These are phyloP conservation scores for Pelagia noctiluca DNA, from an alignment of 30 jellyfish, hydroid and myxozoan species.

Conservation along the genomic window DNA sequence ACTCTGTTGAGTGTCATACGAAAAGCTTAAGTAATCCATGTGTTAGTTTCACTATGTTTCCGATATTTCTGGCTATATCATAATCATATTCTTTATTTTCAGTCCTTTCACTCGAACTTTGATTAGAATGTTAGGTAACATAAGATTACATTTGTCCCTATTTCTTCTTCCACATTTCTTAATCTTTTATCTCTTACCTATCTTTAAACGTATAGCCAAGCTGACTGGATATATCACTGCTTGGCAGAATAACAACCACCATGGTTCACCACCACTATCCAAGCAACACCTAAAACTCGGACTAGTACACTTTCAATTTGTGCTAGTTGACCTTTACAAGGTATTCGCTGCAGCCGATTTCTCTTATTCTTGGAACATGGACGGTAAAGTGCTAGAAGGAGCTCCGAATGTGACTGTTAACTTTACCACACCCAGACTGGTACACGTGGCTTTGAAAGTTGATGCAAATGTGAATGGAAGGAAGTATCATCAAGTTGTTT, in stretches of 20 bases:
- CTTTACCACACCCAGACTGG: constrained; percentile 11
- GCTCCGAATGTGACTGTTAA: constrained; percentile 10
- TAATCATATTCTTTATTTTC: too few species aligned
- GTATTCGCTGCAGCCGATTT: constrained; percentile 37
- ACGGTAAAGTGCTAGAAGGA: constrained; percentile 30
- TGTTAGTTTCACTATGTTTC: too few species aligned
- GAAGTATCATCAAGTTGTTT: constrained; percentile 15
- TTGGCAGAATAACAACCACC: constrained; percentile 44
- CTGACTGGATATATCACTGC: constrained; percentile 56
- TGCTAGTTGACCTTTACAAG: constrained; percentile 22
- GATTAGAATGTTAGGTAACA: too few species aligned
- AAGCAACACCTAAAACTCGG: constrained; percentile 43
- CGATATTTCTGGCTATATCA: too few species aligned
- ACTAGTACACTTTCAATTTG: constrained; percentile 35
- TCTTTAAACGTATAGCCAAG: constrained; percentile 18
- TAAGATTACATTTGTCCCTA: too few species aligned
- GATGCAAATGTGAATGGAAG: constrained; percentile 31
- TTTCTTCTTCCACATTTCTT: too few species aligned
- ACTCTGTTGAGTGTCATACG: too few species aligned
- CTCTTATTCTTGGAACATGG: constrained; percentile 48
- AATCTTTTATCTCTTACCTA: too few species aligned
- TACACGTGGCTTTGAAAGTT: constrained; percentile 18
- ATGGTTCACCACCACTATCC: constrained; percentile 41
- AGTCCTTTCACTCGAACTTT: too few species aligned
- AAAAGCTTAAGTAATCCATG: too few species aligned